These are phyloP conservation scores for Zaprionus nigranus DNA, from an alignment of 1,140 invertebrate genomes.

Conservation along the genomic window DNA sequence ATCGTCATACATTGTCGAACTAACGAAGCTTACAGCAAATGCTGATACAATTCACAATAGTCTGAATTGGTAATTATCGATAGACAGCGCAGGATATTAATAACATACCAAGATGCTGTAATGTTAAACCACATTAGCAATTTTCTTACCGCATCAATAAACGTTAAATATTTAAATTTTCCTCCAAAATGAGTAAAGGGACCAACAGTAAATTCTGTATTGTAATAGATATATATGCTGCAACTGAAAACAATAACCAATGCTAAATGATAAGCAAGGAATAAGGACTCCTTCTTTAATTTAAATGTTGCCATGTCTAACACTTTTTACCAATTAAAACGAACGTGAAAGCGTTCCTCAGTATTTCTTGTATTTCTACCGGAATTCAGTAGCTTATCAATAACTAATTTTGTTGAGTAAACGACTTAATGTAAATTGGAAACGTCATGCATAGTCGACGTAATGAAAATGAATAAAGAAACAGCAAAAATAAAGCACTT, in stretches of 20 bases:
- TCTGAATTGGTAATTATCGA: not conserved
- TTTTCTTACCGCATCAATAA: conserved; percentile 90
- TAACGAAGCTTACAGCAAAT: not conserved
- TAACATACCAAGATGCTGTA: too few relatives aligned
- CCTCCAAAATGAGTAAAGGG: conserved; percentile 86
- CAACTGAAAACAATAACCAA: conserved; percentile 64
- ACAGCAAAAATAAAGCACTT: not conserved
- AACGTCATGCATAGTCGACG: not conserved
- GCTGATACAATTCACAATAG: not conserved
- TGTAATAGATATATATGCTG: conserved; percentile 61
- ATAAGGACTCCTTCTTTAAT: conserved; percentile 59
- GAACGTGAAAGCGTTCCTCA: too few relatives aligned
- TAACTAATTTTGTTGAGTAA: not conserved
- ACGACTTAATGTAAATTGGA: not conserved
- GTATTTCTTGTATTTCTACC: too few relatives aligned
- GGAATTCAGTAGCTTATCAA: not conserved
- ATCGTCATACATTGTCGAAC: not conserved
- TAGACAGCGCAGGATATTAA: not conserved
- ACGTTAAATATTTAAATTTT: conserved; percentile 94
- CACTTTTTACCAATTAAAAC: conserved; percentile 17
- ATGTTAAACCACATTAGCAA: too few relatives aligned
- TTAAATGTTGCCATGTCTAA: conserved; percentile 62
- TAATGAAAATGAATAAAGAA: not conserved
- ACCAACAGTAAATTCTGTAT: conserved; percentile 49
- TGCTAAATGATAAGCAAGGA: conserved; percentile 62